Conservation (phyloP, 2,888 invertebrate genomes). For the Desoria tigrina region DNA sequence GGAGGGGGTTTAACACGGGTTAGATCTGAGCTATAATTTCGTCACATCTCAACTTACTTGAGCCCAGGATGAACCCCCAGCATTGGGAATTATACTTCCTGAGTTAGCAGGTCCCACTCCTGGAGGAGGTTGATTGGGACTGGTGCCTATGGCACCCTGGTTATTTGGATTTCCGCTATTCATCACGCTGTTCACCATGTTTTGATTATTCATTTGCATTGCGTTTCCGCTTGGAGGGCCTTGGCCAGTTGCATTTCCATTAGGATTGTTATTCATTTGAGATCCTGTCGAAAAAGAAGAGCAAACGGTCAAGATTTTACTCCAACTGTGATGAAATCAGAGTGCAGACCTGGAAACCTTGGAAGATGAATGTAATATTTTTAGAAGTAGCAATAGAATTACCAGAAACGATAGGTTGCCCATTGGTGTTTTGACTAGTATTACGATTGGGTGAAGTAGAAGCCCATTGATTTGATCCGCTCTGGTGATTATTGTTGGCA, state of each 20-base stretch:
- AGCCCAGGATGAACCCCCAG: constrained; percentile 58
- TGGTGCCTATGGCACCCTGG: constrained; percentile 43
- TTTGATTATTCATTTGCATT: constrained; percentile 53
- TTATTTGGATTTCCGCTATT: constrained; percentile 47
- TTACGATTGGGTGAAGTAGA: constrained; percentile 53
- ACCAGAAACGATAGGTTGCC: constrained; percentile 53
- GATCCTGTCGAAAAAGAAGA: constrained; percentile 51
- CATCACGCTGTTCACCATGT: constrained; percentile 41
- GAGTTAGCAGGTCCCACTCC: constrained; percentile 47
- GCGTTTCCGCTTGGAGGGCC: constrained; percentile 40
- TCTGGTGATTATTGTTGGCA: constrained; percentile 52
- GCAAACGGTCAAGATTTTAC: neutral
- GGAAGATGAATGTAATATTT: no score
- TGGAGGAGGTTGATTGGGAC: constrained; percentile 39
- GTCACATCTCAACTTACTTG: no score
- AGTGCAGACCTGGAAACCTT: no score
- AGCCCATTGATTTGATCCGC: constrained; percentile 53
- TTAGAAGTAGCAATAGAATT: neutral
- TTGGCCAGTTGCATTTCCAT: constrained; percentile 48
- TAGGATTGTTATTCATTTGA: constrained; percentile 54
- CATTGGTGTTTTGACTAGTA: constrained; percentile 54
- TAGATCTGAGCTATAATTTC: constrained; percentile 58
- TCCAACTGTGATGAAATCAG: neutral
- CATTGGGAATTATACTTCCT: constrained; percentile 46
- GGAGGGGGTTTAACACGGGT: no score